A percentile compares a stretch with the other conserved stretches of the same genome.
Evolutionary conservation across 2,113 vertebrate genomes (phyloP).

Genomic region (Oncorhynchus nerka): DNA sequence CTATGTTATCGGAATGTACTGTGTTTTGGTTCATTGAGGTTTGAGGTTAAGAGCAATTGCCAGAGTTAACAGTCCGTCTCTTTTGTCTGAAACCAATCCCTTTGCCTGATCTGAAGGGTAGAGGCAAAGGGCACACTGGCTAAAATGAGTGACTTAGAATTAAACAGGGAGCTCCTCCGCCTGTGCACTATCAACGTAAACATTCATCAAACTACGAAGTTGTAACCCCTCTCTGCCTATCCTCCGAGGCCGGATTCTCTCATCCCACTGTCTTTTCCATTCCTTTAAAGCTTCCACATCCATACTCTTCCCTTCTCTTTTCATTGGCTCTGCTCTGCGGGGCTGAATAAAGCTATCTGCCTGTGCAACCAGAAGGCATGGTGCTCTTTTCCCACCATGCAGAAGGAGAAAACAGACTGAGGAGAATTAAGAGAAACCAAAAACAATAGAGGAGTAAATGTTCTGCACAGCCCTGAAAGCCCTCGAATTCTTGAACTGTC

Average conservation of each 20-base stretch:
- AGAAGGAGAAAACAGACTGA: slow-evolving; percentile 12
- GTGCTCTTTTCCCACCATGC: slow-evolving; percentile 51
- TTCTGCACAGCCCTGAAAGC: slow-evolving; percentile 59
- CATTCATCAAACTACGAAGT: slow-evolving; percentile 12
- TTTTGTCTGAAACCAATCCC: no score
- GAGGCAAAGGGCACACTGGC: background rate
- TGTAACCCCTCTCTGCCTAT: background rate
- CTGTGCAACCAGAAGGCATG: slow-evolving; percentile 44
- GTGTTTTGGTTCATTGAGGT: no score
- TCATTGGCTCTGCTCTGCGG: slow-evolving; percentile 4
- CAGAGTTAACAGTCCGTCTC: no score
- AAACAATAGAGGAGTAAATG: slow-evolving; percentile 49
- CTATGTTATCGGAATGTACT: no score
- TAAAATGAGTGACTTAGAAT: background rate
- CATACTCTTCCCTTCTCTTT: slow-evolving; percentile 12
- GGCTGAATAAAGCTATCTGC: slow-evolving; percentile 26
- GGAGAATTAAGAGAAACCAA: slow-evolving; percentile 42
- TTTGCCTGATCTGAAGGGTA: background rate
- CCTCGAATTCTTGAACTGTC: slow-evolving; percentile 70
- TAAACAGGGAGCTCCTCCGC: no score
- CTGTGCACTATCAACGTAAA: background rate
- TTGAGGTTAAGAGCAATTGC: no score
- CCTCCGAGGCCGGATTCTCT: background rate
- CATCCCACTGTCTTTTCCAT: background rate
- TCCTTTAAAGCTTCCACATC: background rate